Evolutionary conservation across 2,888 invertebrate species (phyloP), one percentile per base, ranked within the genome.

Genomic region (Pandemis cinnamomeana): DNA sequence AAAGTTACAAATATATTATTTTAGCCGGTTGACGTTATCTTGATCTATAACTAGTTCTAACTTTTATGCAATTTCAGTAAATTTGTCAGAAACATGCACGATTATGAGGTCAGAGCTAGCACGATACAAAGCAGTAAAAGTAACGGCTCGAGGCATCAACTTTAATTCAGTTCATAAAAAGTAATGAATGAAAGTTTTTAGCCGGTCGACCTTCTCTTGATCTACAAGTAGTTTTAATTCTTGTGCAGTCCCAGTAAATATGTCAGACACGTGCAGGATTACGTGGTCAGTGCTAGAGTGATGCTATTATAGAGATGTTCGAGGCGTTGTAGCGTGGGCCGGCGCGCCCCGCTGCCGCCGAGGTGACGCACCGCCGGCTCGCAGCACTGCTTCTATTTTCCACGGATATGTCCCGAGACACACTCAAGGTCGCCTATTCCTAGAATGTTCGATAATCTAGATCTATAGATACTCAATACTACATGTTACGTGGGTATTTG

Each of bases 331-430:
- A 78, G 90, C 88, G 92, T 91, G 88, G 91, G 87, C 78, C 77
- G 81, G 80, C 80, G 77, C 85, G 85, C 84, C 88, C 84, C 83
- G 81, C 83, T 84, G 87, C 90, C 90, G 89, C 91, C 90, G 79
- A 76, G 82, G 83, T 91, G 92, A 91, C 91, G 90, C 90, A 89
- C 85, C 85, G 78, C 67, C 71, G 80, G 69, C 78, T 79, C 69
- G 66, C 76, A 71, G 58, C 78, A 80, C 79, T 58, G 71, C 62
- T 63, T 75, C 46, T 69, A 67, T 66, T 63, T 72, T 82, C 80
- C 66, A 44, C 77, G 72, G 80, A 84, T 71, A 74, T 27, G 64
- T 84, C 81, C 63, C 63, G 69, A 80, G 78, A 83, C 76, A 78
- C 53, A 69, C 48, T 70, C 62, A 46, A 73, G 55, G 63, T 51